Evolutionary conservation across 2,888 invertebrate species (phyloP).

Genomic region (Aromia moschata): DNA sequence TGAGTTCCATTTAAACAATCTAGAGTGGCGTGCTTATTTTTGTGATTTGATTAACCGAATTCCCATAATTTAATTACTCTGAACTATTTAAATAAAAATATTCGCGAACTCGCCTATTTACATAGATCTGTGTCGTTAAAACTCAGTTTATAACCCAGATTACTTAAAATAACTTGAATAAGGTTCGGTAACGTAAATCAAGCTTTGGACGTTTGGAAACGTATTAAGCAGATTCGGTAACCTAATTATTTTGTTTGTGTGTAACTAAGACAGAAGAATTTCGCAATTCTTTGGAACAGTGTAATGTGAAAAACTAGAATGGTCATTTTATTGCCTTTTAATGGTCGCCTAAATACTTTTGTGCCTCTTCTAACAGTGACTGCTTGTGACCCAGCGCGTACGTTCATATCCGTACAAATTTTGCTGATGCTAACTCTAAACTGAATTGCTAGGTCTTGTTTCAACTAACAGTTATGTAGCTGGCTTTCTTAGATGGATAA

Average conservation of each 20-base stretch:
- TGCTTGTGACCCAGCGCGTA: not conserved
- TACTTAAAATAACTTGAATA: conserved; percentile 1
- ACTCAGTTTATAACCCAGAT: conserved; percentile 1
- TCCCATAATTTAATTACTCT: no score
- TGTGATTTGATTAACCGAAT: no score
- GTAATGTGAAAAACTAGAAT: not conserved
- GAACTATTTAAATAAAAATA: no score
- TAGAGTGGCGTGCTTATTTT: no score
- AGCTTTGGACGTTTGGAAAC: not conserved
- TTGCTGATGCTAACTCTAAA: no score
- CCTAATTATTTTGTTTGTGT: conserved; percentile 1
- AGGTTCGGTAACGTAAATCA: conserved; percentile 2
- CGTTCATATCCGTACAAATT: no score
- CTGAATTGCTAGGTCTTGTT: no score
- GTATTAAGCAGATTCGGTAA: not conserved
- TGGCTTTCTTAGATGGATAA: not conserved
- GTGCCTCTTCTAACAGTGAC: not conserved
- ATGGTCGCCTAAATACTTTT: not conserved
- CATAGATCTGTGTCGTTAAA: not conserved
- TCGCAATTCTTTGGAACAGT: not conserved
- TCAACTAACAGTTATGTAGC: not conserved
- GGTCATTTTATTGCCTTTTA: not conserved
- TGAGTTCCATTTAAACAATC: no score
- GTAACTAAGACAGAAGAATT: not conserved
- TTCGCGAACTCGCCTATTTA: no score